These are phyloP conservation scores for Florisuga fusca DNA, from an alignment of 2,797 vertebrate species.

Conservation along the genomic window DNA sequence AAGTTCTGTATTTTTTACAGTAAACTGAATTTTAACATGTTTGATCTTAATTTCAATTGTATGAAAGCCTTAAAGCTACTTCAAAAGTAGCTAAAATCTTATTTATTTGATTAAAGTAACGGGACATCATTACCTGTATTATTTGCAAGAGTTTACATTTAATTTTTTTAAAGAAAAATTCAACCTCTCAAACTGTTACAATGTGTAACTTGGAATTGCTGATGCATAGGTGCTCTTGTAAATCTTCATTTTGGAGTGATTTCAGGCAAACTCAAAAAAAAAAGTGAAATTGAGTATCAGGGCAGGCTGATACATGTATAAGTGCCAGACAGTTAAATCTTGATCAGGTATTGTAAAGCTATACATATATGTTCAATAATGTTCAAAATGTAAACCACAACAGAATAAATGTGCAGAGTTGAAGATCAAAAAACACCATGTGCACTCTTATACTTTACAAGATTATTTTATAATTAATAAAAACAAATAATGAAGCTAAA, in stretches of 20 bases:
- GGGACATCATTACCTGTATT: conserved; percentile 67
- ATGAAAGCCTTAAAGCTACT: conserved; percentile 85
- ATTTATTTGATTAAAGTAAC: conserved; percentile 78
- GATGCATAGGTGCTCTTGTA: conserved; percentile 67
- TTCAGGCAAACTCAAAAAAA: conserved; percentile 58
- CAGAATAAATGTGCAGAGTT: conserved; percentile 75
- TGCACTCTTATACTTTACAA: conserved; percentile 76
- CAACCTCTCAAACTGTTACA: conserved; percentile 62
- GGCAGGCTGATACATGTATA: conserved; percentile 72
- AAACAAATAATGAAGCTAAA: conserved; percentile 74
- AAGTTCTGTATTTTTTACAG: conserved; percentile 82
- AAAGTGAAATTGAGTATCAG: conserved; percentile 78
- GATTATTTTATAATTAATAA: conserved; percentile 79
- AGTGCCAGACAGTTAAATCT: conserved; percentile 79
- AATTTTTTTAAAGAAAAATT: conserved; percentile 66
- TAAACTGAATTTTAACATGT: conserved; percentile 80
- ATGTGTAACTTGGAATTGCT: conserved; percentile 37
- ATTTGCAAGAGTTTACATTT: conserved; percentile 76
- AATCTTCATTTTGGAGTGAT: conserved; percentile 64
- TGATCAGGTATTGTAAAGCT: conserved; percentile 81
- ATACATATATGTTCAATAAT: conserved; percentile 79
- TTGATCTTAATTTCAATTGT: conserved; percentile 76
- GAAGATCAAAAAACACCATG: conserved; percentile 65
- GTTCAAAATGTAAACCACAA: conserved; percentile 76
- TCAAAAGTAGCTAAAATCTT: conserved; percentile 75